Conservation (phyloP, 1,140 invertebrate genomes). For the Anastrepha ludens region DNA sequence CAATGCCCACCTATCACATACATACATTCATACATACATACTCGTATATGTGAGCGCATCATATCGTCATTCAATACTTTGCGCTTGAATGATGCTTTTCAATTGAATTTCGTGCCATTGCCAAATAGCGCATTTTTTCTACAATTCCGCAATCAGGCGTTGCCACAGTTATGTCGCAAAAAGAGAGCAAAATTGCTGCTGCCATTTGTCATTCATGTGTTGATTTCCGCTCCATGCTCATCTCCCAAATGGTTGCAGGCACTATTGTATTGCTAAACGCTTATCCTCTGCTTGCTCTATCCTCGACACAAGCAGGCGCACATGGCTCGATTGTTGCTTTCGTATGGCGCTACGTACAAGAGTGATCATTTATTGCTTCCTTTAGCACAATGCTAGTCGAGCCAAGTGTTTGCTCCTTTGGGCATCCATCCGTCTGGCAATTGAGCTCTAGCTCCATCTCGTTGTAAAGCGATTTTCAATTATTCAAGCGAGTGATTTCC, state of each 20-base stretch:
- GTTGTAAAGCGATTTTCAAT: slow-evolving; percentile 69
- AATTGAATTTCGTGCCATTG: slow-evolving; percentile 52
- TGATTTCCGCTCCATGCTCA: slow-evolving; percentile 68
- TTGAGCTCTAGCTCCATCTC: background rate
- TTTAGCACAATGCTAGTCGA: slow-evolving; percentile 35
- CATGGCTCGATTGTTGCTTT: slow-evolving; percentile 14
- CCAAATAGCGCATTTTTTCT: background rate
- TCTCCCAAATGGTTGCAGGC: background rate
- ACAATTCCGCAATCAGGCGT: slow-evolving; percentile 56
- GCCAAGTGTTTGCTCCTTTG: slow-evolving; percentile 71
- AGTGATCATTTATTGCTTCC: slow-evolving; percentile 11
- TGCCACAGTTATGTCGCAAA: slow-evolving; percentile 29
- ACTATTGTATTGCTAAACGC: slow-evolving; percentile 45
- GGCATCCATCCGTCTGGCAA: slow-evolving; percentile 68
- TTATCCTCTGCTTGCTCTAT: slow-evolving; percentile 9
- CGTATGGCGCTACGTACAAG: slow-evolving; percentile 3
- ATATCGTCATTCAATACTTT: slow-evolving; percentile 49
- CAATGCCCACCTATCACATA: background rate
- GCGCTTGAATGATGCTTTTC: slow-evolving; percentile 47
- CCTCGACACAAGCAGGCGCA: background rate
- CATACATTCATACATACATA: too few species aligned
- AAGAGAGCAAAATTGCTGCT: background rate
- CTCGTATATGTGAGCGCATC: background rate
- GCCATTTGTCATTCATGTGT: slow-evolving; percentile 73
- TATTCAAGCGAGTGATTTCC: slow-evolving; percentile 44